Evolutionary conservation across 2,113 vertebrate species (phyloP).

Genomic region (Phyllostomus discolor): DNA sequence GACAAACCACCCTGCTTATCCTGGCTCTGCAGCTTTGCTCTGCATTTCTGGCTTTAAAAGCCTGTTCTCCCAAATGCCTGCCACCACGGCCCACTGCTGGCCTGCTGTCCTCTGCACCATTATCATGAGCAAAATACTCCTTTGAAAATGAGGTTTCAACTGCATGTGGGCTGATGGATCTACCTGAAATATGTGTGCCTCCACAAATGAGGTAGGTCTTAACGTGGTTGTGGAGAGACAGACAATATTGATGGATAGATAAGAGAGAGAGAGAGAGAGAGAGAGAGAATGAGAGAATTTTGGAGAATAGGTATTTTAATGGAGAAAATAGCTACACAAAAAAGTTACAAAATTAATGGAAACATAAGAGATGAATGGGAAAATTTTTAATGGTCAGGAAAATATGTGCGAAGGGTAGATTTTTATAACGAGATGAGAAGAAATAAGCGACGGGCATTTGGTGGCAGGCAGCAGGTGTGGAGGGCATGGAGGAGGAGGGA

Average conservation of each 20-base stretch:
- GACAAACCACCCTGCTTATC: not conserved
- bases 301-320: not conserved
- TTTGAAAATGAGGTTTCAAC: not conserved
- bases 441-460: fast-evolving
- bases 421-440: not conserved
- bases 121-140: not conserved
- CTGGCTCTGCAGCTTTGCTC: not conserved
- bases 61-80: not conserved
- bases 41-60: not conserved
- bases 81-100: not conserved
- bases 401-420: not conserved
- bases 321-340: not conserved
- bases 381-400: not conserved
- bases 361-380: not conserved
- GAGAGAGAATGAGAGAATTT: not conserved
- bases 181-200: not conserved
- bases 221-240: not conserved
- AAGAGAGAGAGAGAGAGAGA: not conserved
- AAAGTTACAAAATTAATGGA: not conserved
- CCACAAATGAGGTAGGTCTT: not conserved
- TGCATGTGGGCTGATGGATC: not conserved
- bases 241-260: not conserved
- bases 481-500: fast-evolving
- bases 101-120: not conserved
- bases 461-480: fast-evolving